Evolutionary conservation across 1,140 invertebrate species (phyloP).

Genomic region (Drosophila bipectinata): DNA sequence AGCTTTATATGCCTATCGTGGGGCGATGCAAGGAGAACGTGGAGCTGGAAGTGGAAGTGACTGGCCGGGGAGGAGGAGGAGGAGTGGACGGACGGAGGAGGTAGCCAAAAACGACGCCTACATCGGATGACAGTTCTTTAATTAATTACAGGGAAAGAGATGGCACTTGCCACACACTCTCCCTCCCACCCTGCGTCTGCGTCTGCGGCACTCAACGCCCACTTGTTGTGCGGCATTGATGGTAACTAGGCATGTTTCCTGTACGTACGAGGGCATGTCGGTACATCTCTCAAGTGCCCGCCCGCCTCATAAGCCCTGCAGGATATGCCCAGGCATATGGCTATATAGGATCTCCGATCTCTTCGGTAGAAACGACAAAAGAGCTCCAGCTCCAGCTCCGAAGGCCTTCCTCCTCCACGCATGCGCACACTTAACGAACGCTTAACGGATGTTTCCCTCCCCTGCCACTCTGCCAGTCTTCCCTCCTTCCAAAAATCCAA

Average conservation of each 20-base stretch:
- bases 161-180: slow-evolving; percentile 21
- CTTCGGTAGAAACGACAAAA: slow-evolving; percentile 57
- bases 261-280: slow-evolving; percentile 13
- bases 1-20: slow-evolving; percentile 73
- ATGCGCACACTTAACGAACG: slow-evolving; percentile 67
- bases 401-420: slow-evolving; percentile 38
- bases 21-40: slow-evolving; percentile 7
- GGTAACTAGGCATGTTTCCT: slow-evolving; percentile 59
- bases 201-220: slow-evolving; percentile 36
- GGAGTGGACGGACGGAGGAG: slow-evolving; percentile 13
- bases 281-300: slow-evolving; percentile 37
- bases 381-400: slow-evolving; percentile 14
- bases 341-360: slow-evolving; percentile 4
- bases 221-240: slow-evolving; percentile 30
- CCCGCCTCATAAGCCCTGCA: slow-evolving; percentile 36
- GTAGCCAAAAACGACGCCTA: slow-evolving; percentile 63
- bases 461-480: neutral
- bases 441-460: slow-evolving; percentile 73
- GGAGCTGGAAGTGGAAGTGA: neutral
- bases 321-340: slow-evolving; percentile 48
- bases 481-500: neutral
- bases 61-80: neutral
- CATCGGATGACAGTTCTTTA: slow-evolving; percentile 58
- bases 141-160: slow-evolving; percentile 60
- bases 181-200: neutral